Percentiles rank a stretch among this genome's conserved stretches.
phyloP scores from a whole-genome alignment of 2,113 vertebrate genomes.

The Zootoca vivipara region DNA sequence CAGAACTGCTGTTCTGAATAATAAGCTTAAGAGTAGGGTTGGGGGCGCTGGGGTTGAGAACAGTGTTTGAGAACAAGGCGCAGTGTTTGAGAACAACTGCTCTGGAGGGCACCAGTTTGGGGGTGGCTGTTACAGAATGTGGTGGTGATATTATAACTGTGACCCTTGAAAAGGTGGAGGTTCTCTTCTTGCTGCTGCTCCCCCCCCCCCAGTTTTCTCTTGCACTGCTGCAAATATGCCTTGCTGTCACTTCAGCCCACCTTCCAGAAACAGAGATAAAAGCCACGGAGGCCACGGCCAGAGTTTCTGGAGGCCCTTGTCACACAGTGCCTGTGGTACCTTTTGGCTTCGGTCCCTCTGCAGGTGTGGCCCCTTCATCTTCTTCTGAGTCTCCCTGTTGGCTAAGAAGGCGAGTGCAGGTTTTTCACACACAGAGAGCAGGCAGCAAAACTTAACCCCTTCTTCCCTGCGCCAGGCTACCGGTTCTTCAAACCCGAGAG shows the following conservation, averaged over 20 bases:
- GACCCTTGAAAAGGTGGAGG: neutral
- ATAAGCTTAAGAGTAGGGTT: too few relatives aligned
- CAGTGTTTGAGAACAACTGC: too few relatives aligned
- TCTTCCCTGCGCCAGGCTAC: neutral
- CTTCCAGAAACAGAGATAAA: neutral
- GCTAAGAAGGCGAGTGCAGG: neutral
- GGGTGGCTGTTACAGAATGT: too few relatives aligned
- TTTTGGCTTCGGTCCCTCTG: neutral
- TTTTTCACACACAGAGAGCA: too few relatives aligned
- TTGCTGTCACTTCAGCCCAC: neutral
- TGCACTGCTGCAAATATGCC: neutral
- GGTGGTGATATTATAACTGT: neutral
- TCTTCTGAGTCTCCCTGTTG: neutral
- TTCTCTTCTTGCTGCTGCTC: neutral
- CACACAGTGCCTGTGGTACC: neutral
- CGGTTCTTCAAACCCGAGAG: conserved; percentile 30
- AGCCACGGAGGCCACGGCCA: neutral
- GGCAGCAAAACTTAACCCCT: neutral
- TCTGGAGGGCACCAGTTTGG: neutral
- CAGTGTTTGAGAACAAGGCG: too few relatives aligned
- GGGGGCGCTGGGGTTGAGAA: too few relatives aligned
- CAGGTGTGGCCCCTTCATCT: neutral
- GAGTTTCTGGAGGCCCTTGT: neutral
- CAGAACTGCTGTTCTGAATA: too few relatives aligned
- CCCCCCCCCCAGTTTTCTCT: neutral